Conservation (phyloP, 1,140 invertebrate species). For the Linepithema humile region DNA sequence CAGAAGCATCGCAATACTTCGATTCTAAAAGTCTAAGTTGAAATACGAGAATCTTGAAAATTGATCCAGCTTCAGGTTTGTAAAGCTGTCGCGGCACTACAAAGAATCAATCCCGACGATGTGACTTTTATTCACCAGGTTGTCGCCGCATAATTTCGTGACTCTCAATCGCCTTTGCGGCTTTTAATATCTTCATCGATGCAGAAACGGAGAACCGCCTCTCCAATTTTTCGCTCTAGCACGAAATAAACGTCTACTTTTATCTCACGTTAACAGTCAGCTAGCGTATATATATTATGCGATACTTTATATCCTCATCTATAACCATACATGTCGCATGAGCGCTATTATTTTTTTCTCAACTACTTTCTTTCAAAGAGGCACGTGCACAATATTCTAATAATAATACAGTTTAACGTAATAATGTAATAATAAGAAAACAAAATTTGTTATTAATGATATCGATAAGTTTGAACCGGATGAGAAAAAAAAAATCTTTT, state of each 20-base stretch:
- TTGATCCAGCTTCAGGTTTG: conserved; percentile 67
- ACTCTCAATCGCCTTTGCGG: not conserved
- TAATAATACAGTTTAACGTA: not conserved
- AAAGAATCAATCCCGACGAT: conserved; percentile 47
- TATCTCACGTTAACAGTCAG: too few species aligned
- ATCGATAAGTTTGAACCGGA: not conserved
- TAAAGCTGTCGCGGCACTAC: conserved; percentile 25
- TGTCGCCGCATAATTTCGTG: not conserved
- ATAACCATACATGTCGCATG: not conserved
- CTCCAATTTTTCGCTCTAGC: not conserved
- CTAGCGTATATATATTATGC: too few species aligned
- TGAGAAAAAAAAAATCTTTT: not conserved
- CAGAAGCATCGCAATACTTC: conserved; percentile 44
- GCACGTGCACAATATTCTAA: not conserved
- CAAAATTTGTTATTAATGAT: not conserved
- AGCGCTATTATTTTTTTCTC: too few species aligned
- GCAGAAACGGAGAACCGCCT: not conserved
- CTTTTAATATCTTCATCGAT: not conserved
- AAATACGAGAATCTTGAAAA: conserved; percentile 73
- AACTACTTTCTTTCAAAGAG: not conserved
- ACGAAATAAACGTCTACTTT: too few species aligned
- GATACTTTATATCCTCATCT: not conserved
- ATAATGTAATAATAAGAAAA: too few species aligned
- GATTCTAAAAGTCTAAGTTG: conserved; percentile 49
- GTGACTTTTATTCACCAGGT: conserved; percentile 24